Percentiles rank a stretch among this genome's conserved stretches.
Evolutionary conservation across 2,888 invertebrate species (phyloP).

Genomic region (Odontocerum albicorne): DNA sequence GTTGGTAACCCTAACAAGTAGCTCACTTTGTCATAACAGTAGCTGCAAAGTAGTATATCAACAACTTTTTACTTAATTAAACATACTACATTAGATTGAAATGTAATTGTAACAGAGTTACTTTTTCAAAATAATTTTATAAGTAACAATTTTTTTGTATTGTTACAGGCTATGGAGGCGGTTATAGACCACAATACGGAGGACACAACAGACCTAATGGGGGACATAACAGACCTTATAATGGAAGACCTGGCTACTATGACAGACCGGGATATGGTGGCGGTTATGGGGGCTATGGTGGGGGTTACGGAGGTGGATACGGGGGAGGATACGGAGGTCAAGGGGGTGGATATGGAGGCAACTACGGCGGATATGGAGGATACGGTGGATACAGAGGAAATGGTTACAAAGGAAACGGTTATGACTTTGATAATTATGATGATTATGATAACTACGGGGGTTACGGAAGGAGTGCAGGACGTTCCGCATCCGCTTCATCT

Average conservation of each 20-base stretch:
- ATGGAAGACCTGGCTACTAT: constrained; percentile 21
- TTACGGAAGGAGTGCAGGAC: constrained; percentile 43
- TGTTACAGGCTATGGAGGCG: constrained; percentile 8
- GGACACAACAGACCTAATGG: constrained; percentile 9
- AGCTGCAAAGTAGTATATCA: too few relatives aligned
- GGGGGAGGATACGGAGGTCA: constrained; percentile 12
- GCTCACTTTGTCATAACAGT: too few relatives aligned
- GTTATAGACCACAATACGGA: constrained; percentile 12
- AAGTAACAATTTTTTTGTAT: too few relatives aligned
- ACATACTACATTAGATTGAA: too few relatives aligned
- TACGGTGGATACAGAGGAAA: constrained; percentile 36
- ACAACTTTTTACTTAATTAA: too few relatives aligned
- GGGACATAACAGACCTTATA: constrained; percentile 14
- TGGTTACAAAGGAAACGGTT: constrained; percentile 36
- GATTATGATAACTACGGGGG: constrained; percentile 44
- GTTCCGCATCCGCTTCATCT: constrained; percentile 22
- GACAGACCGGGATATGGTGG: constrained; percentile 30
- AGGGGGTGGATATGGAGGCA: constrained; percentile 21
- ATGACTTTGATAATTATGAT: constrained; percentile 41
- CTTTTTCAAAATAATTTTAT: too few relatives aligned
- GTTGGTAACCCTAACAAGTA: too few relatives aligned
- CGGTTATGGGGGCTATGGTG: constrained; percentile 38
- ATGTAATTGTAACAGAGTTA: too few relatives aligned
- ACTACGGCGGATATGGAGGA: constrained; percentile 39
- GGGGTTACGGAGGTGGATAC: constrained; percentile 27